Evolutionary conservation across 2,113 vertebrate species (phyloP), one percentile per base, ranked within the genome.

Genomic region (Melanotaenia duboulayi): DNA sequence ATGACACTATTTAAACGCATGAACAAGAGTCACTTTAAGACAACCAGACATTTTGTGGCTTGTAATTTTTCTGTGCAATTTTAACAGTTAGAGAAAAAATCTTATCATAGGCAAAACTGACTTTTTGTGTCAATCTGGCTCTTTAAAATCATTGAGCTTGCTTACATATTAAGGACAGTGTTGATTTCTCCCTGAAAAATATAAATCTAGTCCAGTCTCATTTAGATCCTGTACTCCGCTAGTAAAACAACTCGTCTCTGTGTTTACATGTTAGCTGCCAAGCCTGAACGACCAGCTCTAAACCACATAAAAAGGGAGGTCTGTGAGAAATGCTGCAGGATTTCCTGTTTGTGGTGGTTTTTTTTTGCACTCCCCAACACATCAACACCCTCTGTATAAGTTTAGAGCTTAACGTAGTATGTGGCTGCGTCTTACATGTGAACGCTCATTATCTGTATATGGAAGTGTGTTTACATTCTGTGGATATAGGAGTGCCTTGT

Each of bases 291-390:
- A 80, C 74, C 80, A 67, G 37, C 50, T 39, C 69, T 58, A 40
- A 54, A 28, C 83, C 83, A 87, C 82, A 87, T 77, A n/a, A 83
- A 85, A 60, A 79, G 55, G 48, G 42, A 71, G 65, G 78, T 83
- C 44, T 86, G 70, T 81, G 78, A 58, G 82, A 86, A 85, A 83
- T 87, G 83, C 66, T 75, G 69, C 51, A 81, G 73, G 56, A 79
- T 84, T 90, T 92, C 86, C 87, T 89, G 83, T 90, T 88, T 87
- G 86, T 67, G 75, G 67, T 22, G 9, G n/a, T n/a, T 70, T 76
- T 78, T 32, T 13, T 78, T 63, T 69, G 56, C 60, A 28, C 39
- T 35, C 51, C 57, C 39, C 3, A 48, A 67, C 69, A 76, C 80
- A 83, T 77, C 71, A 65, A 71, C 66, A 74, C 60, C 28, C 63